phyloP scores from a whole-genome alignment of 2,797 vertebrate genomes.

The Diceros bicornis region DNA sequence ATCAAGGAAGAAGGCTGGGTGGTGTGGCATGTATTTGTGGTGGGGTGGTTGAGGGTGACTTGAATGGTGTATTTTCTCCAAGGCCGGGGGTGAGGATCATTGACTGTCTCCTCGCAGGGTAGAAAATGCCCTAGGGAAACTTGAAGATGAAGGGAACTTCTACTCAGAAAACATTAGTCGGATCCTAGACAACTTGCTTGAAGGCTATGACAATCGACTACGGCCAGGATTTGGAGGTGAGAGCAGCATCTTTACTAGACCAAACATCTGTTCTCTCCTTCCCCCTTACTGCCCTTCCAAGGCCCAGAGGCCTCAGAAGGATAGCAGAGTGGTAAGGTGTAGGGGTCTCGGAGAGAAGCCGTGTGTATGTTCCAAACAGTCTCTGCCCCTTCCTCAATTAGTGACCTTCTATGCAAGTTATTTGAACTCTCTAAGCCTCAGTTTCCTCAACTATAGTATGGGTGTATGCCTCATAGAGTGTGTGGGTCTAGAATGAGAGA shows the following conservation, averaged over 20 bases:
- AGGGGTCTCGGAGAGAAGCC: not conserved
- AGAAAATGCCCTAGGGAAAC: slow-evolving; percentile 89
- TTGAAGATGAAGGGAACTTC: slow-evolving; percentile 89
- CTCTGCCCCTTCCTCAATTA: not conserved
- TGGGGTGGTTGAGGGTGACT: not conserved
- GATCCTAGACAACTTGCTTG: slow-evolving; percentile 96
- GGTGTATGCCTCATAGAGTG: not conserved
- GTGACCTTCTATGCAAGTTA: not conserved
- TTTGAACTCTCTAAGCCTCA: not conserved
- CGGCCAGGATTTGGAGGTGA: slow-evolving; percentile 97
- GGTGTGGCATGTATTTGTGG: not conserved
- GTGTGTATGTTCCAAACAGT: not conserved
- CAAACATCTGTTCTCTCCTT: not conserved
- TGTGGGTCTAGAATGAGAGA: not conserved
- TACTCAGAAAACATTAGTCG: slow-evolving; percentile 97
- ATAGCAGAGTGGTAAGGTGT: not conserved
- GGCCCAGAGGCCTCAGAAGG: not conserved
- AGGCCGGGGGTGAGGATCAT: slow-evolving; percentile 32
- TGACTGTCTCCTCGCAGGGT: slow-evolving; percentile 89
- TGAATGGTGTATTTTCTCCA: not conserved
- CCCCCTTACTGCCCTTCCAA: not conserved
- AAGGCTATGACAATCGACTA: slow-evolving; percentile 98
- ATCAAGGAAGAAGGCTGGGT: not conserved
- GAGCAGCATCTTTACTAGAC: not conserved
- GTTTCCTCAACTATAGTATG: not conserved